A percentile compares a stretch with the other conserved stretches of the same genome.
Conservation (phyloP, 2,888 invertebrate genomes). For the Drosophila macrospina region DNA sequence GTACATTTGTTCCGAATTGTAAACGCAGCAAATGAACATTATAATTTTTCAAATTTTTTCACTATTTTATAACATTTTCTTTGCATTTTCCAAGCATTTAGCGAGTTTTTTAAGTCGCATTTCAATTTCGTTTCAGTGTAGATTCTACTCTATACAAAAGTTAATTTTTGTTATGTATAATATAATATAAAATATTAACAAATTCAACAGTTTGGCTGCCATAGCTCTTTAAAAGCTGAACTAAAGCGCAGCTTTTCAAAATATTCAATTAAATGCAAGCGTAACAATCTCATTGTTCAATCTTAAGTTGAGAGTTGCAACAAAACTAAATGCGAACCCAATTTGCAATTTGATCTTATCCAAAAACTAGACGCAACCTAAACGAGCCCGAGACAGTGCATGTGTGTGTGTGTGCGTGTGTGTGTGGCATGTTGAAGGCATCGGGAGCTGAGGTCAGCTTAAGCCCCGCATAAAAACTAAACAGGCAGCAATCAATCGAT, state of each 20-base stretch:
- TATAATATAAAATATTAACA: too few species aligned
- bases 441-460: conserved; percentile 23
- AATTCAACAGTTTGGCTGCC: background rate
- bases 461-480: conserved; percentile 71
- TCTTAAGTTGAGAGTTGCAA: conserved; percentile 27
- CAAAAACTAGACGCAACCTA: conserved; percentile 13
- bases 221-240: background rate
- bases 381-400: background rate
- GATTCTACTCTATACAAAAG: too few species aligned
- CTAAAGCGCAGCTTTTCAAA: background rate
- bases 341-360: conserved; percentile 77
- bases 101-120: too few species aligned
- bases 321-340: conserved; percentile 32
- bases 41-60: too few species aligned
- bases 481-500: conserved; percentile 73
- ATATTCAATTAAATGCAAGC: conserved; percentile 6
- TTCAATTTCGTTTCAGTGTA: too few species aligned
- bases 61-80: too few species aligned
- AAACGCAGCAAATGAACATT: too few species aligned
- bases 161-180: too few species aligned
- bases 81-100: too few species aligned
- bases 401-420: conserved; percentile 6
- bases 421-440: conserved; percentile 2
- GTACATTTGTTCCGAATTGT: too few species aligned
- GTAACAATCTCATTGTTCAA: conserved; percentile 25